These are phyloP conservation scores for Drosophila anomalata DNA, from an alignment of 2,888 invertebrate genomes.

Conservation along the genomic window DNA sequence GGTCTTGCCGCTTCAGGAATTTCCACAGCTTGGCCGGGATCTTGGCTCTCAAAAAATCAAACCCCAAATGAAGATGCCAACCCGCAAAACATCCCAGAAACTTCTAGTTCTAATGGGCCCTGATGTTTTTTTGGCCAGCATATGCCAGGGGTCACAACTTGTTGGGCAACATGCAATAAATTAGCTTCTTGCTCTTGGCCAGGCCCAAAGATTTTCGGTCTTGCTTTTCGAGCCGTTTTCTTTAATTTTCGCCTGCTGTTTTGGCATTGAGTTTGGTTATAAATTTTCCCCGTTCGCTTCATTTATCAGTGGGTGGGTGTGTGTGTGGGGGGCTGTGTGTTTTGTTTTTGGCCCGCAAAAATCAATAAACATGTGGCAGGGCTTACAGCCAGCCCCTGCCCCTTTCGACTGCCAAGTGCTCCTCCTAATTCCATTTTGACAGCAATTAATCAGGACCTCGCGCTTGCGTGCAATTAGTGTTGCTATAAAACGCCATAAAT, in stretches of 20 bases:
- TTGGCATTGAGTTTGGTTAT: conserved; percentile 25
- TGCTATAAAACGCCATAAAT: conserved; percentile 56
- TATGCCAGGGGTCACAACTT: conserved; percentile 1
- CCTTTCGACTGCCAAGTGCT: not conserved
- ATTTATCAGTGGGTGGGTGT: conserved; percentile 49
- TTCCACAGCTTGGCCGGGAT: conserved; percentile 33
- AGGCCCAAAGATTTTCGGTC: conserved; percentile 38
- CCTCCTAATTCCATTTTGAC: conserved; percentile 45
- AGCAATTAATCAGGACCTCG: conserved; percentile 49
- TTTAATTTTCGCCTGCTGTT: conserved; percentile 46
- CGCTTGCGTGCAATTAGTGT: conserved; percentile 65
- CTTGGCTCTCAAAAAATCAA: conserved; percentile 39
- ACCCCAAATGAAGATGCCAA: conserved; percentile 43
- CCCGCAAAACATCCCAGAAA: conserved; percentile 29
- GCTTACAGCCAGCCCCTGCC: not conserved
- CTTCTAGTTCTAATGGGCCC: conserved; percentile 9
- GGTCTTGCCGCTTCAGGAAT: conserved; percentile 37
- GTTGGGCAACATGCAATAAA: conserved; percentile 46
- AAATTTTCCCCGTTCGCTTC: conserved; percentile 47
- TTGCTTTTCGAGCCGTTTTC: conserved; percentile 24
- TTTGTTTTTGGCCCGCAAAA: conserved; percentile 9
- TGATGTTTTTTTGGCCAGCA: conserved; percentile 21
- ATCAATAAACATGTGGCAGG: conserved; percentile 48
- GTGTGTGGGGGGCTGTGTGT: not conserved
- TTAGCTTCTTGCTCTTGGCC: conserved; percentile 56